A percentile compares a stretch with the other conserved stretches of the same genome.
Conservation (phyloP, 1,140 invertebrate genomes). For the Drosophila lini region DNA sequence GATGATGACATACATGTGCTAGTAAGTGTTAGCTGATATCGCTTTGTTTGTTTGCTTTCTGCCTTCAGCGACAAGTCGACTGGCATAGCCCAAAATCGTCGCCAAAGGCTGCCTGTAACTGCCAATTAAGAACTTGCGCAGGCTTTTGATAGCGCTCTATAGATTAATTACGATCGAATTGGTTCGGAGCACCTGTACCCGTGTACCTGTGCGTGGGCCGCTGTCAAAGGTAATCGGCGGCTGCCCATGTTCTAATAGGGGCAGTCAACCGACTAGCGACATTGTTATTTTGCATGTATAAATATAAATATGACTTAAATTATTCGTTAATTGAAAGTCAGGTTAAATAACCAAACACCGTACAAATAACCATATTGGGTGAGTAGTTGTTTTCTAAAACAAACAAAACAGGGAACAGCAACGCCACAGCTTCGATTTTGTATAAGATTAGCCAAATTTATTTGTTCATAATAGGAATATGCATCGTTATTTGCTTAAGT, state of each 20-base stretch:
- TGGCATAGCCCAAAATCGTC: slow-evolving; percentile 43
- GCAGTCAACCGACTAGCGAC: slow-evolving; percentile 45
- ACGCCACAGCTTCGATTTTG: slow-evolving; percentile 22
- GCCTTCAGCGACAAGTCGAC: slow-evolving; percentile 43
- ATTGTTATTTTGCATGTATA: slow-evolving; percentile 56
- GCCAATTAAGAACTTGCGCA: slow-evolving; percentile 56
- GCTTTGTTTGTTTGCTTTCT: slow-evolving; percentile 49
- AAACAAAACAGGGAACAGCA: slow-evolving; percentile 35
- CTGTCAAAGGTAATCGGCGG: slow-evolving; percentile 65
- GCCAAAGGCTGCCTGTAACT: slow-evolving; percentile 38
- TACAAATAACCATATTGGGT: slow-evolving; percentile 69
- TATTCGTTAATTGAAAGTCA: slow-evolving; percentile 59
- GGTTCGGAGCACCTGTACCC: slow-evolving; percentile 16
- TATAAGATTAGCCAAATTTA: slow-evolving; percentile 18
- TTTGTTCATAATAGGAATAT: neutral
- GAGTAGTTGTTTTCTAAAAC: slow-evolving; percentile 43
- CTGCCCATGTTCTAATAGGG: slow-evolving; percentile 63
- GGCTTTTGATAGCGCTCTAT: slow-evolving; percentile 45
- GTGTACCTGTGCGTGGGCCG: slow-evolving; percentile 43
- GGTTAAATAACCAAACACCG: slow-evolving; percentile 54
- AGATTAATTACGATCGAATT: slow-evolving; percentile 44
- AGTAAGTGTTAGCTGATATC: slow-evolving; percentile 45
- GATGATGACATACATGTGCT: slow-evolving; percentile 67
- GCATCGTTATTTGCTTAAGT: neutral
- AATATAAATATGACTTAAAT: slow-evolving; percentile 75